Base-by-base conservation (phyloP, 2,888 invertebrate species). In the Cryptocephalus primarius region DNA sequence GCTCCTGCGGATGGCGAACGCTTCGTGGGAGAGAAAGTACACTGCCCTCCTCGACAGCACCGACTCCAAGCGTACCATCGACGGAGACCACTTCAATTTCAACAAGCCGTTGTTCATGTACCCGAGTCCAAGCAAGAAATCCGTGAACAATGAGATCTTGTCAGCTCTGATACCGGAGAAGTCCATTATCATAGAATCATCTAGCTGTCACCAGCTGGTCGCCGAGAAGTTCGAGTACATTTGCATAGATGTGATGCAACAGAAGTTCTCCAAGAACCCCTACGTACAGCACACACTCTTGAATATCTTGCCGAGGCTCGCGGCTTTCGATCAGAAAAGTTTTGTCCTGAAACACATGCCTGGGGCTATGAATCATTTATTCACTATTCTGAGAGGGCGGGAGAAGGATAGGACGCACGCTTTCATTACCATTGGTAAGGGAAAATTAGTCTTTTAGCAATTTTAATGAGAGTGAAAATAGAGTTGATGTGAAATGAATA, bases 261-360 rank as follows among this genome's bases (percentile, higher is more conserved):
- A 92, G 60, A 78, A 87, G 48, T 70, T 76, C 44, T 81, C 85
- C 8, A 81, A 85, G 58, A 87, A 84, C 43, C 73, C 79, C 6
- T 84, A 88, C 65, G 88, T 95, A 14, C 94, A 95, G 57, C 88
- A 90, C 63, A 83, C 88, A 0, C 70, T 99, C 10, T 76, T 96
- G 47, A 82, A 84, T 36, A 80, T 97, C 42, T 74, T 97, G 49
- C 97, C 97, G 1, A 78, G 95, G 54, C 71, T 96, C 44, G 95
- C 94, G 8, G 92, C 95, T n/a, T 94, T 96, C 61, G 85, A 92
- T 65, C 85, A 83, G 49, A 80, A 83, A 8, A 77, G 78, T 47
- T 96, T 95, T 65, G 79, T 85, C 1, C 76, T 77, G 47, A 81
- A 82, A 56, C 85, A 91, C 67, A 71, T 92, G 1, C 77, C 75